Conservation (phyloP, 2,888 invertebrate species). For the Tolmerus cingulatus region DNA sequence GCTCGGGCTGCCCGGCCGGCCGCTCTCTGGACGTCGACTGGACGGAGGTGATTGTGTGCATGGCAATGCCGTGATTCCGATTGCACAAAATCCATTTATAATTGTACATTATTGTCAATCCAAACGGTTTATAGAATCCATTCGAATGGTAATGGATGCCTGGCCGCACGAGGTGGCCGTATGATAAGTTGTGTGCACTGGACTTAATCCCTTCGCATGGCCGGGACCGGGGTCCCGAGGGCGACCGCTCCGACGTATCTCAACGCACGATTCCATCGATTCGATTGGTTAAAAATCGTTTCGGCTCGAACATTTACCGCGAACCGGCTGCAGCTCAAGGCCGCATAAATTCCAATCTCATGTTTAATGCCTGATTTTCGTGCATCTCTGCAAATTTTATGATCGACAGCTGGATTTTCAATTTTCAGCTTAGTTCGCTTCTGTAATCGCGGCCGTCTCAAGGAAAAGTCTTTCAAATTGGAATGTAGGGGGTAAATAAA, state of each 20-base stretch:
- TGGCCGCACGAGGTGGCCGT: conserved; percentile 17
- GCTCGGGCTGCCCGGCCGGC: background rate
- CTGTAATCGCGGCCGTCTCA: background rate
- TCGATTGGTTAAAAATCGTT: background rate
- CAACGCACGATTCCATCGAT: background rate
- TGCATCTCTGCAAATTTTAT: background rate
- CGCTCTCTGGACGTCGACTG: background rate
- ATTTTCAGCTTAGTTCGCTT: background rate
- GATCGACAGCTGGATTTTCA: background rate
- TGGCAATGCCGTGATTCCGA: conserved; percentile 50
- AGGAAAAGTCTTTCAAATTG: background rate
- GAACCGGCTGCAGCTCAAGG: background rate
- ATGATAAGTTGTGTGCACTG: conserved; percentile 38
- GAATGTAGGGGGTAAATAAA: background rate
- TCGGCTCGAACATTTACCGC: background rate
- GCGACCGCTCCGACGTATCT: background rate
- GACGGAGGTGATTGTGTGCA: conserved; percentile 33
- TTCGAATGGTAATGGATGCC: conserved; percentile 34
- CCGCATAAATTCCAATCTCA: background rate
- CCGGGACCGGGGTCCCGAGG: background rate
- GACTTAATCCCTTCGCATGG: conserved; percentile 36
- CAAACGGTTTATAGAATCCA: conserved; percentile 44
- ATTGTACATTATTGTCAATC: conserved; percentile 51
- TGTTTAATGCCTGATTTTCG: background rate
- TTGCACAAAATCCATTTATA: conserved; percentile 53